A percentile compares a stretch with the other conserved stretches of the same genome.
Evolutionary conservation across 1,140 invertebrate species (phyloP).

Genomic region (Coelopa frigida): DNA sequence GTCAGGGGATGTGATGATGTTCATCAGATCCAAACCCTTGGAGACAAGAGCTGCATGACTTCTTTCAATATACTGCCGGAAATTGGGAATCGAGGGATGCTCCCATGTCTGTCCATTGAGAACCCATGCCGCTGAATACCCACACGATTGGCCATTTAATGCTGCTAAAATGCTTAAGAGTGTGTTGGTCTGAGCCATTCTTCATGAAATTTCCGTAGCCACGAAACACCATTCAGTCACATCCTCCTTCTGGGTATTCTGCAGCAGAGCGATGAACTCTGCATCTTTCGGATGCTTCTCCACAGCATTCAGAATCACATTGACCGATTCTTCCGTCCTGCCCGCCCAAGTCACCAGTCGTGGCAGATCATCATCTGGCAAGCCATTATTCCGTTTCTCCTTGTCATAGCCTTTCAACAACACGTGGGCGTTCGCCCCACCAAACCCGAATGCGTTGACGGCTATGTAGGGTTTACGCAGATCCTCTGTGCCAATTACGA

Average conservation of each 20-base stretch:
- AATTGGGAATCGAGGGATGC: constrained; percentile 57
- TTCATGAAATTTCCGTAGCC: constrained; percentile 52
- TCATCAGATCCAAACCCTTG: constrained; percentile 69
- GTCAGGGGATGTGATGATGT: constrained; percentile 69
- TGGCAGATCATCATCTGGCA: constrained; percentile 49
- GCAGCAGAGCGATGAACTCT: constrained; percentile 52
- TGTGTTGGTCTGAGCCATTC: constrained; percentile 48
- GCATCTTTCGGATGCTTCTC: constrained; percentile 51
- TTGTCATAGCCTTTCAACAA: constrained; percentile 56
- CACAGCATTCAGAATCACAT: constrained; percentile 58
- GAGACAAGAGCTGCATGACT: constrained; percentile 65
- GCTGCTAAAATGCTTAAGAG: constrained; percentile 50
- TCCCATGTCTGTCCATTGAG: constrained; percentile 83
- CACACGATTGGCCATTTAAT: constrained; percentile 68
- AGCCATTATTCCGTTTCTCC: constrained; percentile 48
- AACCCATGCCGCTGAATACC: constrained; percentile 87
- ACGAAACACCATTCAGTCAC: constrained; percentile 51
- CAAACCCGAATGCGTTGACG: constrained; percentile 82
- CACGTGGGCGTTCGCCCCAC: constrained; percentile 68
- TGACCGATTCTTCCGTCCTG: constrained; percentile 58
- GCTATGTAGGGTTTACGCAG: constrained; percentile 56
- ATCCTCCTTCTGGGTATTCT: constrained; percentile 50
- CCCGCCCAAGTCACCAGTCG: constrained; percentile 52
- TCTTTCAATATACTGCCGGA: constrained; percentile 63
- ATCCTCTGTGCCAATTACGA: constrained; percentile 58